Conservation (phyloP, 2,797 vertebrate species). For the Acropternis orthonyx region DNA sequence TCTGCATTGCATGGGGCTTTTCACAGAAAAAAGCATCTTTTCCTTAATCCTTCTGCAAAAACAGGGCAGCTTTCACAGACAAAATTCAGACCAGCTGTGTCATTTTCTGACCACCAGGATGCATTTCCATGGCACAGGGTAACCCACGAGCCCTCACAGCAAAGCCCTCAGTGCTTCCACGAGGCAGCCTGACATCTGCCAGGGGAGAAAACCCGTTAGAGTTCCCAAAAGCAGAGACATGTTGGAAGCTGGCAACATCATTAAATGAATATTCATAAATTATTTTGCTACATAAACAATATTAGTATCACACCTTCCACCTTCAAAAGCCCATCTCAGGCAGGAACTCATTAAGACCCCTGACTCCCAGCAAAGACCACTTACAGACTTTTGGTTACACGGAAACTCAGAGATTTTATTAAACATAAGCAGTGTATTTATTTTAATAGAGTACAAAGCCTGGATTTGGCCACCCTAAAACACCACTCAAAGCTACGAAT, state of each 20-base stretch:
- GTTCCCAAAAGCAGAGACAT: not conserved
- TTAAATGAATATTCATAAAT: conserved; percentile 60
- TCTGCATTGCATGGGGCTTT: not conserved
- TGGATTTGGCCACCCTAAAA: conserved; percentile 57
- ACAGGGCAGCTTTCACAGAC: rapidly evolving
- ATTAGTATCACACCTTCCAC: conserved; percentile 39
- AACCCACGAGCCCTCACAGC: rapidly evolving
- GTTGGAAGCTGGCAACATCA: not conserved
- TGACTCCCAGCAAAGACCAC: not conserved
- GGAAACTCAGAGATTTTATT: conserved; percentile 35
- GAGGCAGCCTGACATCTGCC: not conserved
- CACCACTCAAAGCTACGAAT: not conserved
- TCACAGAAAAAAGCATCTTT: not conserved
- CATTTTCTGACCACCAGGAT: not conserved
- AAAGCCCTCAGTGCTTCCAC: not conserved
- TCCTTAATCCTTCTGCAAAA: not conserved
- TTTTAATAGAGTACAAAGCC: conserved; percentile 60
- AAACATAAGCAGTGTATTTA: conserved; percentile 39
- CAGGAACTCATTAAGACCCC: conserved; percentile 36
- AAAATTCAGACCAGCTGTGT: not conserved
- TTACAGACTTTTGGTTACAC: not conserved
- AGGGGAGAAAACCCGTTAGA: not conserved
- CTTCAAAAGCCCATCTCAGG: conserved; percentile 18
- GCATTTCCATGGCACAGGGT: not conserved
- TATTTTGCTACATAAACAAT: conserved; percentile 24